These are phyloP conservation scores for Plectropomus leopardus DNA, from an alignment of 2,113 vertebrate species.

Conservation along the genomic window DNA sequence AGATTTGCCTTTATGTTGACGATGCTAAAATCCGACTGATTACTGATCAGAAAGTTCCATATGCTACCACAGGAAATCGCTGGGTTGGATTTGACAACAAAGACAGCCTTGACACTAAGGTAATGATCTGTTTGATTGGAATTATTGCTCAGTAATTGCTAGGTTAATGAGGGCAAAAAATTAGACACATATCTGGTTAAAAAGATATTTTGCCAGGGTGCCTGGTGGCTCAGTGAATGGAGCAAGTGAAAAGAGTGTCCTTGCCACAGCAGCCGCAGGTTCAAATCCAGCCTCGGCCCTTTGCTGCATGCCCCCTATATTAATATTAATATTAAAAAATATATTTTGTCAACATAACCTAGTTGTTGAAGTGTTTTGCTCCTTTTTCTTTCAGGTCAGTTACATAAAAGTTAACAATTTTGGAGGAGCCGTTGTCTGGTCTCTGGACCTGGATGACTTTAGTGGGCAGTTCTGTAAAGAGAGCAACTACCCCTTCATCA, in stretches of 20 bases:
- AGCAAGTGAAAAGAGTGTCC: too few species aligned
- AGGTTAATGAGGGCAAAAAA: neutral
- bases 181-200: neutral
- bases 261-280: too few species aligned
- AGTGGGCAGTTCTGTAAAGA: constrained; percentile 81
- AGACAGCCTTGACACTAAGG: constrained; percentile 80
- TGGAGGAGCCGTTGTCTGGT: constrained; percentile 85
- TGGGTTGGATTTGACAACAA: constrained; percentile 86
- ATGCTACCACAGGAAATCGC: constrained; percentile 76
- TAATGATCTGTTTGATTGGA: constrained; percentile 37
- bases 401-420: constrained; percentile 80
- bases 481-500: constrained; percentile 80
- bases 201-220: too few species aligned
- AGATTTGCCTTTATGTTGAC: constrained; percentile 82
- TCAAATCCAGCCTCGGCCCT: too few species aligned
- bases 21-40: constrained; percentile 67
- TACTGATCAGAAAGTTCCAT: constrained; percentile 81
- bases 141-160: neutral
- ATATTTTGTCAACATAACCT: neutral
- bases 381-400: constrained; percentile 58
- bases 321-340: too few species aligned
- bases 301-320: too few species aligned
- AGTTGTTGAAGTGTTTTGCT: neutral
- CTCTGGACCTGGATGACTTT: constrained; percentile 86
- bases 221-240: too few species aligned